Conservation (phyloP, 92 coral and sea anemone species). For the Virgularia gustaviana region DNA sequence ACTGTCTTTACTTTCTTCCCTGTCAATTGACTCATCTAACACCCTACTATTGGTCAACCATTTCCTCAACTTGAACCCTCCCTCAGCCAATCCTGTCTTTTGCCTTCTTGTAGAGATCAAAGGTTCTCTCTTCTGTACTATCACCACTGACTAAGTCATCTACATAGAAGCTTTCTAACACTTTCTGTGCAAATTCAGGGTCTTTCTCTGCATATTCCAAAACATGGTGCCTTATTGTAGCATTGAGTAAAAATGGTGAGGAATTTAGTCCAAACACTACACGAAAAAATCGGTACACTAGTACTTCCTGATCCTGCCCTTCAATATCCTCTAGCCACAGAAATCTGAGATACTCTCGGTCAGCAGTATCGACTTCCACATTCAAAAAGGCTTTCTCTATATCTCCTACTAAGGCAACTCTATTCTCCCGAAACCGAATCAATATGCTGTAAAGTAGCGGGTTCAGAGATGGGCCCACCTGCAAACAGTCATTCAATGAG, state of each 20-base stretch:
- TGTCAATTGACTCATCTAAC: slow-evolving; percentile 18
- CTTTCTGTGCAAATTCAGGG: slow-evolving; percentile 45
- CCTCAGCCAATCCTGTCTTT: slow-evolving; percentile 48
- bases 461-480: not conserved
- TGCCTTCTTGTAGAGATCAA: slow-evolving; percentile 43
- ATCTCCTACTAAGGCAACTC: not conserved
- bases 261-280: slow-evolving; percentile 54
- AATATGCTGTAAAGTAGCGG: not conserved
- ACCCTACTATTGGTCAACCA: slow-evolving; percentile 51
- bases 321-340: slow-evolving; percentile 43
- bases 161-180: slow-evolving; percentile 32
- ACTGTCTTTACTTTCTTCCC: not conserved
- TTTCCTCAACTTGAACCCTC: slow-evolving; percentile 50
- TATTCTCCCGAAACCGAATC: not conserved
- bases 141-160: slow-evolving; percentile 55
- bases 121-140: slow-evolving; percentile 5
- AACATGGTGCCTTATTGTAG: slow-evolving; percentile 55
- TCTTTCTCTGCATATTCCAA: slow-evolving; percentile 35
- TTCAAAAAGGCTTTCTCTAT: slow-evolving; percentile 40
- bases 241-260: slow-evolving; percentile 55
- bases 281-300: slow-evolving; percentile 49
- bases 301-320: slow-evolving; percentile 1
- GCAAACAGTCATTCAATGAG: not conserved
- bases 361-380: slow-evolving; percentile 40
- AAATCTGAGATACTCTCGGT: slow-evolving; percentile 56